Percentiles rank a stretch among this genome's conserved stretches.
phyloP scores from a whole-genome alignment of 2,797 vertebrate genomes.

The Gouania willdenowi region DNA sequence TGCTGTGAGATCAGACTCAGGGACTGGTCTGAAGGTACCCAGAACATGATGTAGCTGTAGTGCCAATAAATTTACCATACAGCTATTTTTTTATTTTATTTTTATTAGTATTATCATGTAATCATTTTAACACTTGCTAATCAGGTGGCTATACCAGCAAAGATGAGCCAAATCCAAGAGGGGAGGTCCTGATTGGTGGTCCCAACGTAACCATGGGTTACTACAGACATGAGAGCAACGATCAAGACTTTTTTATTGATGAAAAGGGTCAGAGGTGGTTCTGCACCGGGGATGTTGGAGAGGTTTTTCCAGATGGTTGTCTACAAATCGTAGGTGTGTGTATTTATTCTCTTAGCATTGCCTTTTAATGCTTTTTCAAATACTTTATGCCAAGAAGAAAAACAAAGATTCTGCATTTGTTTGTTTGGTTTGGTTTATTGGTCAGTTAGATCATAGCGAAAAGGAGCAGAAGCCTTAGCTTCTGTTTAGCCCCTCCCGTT shows the following conservation, averaged over 20 bases:
- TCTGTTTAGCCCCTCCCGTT: too few species aligned
- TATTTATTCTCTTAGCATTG: neutral
- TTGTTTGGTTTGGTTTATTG: too few species aligned
- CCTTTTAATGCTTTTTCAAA: too few species aligned
- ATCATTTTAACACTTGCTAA: neutral
- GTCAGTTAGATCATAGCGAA: too few species aligned
- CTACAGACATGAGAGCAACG: conserved; percentile 80
- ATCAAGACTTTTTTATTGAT: conserved; percentile 85
- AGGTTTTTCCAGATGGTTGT: conserved; percentile 91
- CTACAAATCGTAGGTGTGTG: conserved; percentile 93
- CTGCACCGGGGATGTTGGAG: conserved; percentile 94
- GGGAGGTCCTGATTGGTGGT: conserved; percentile 92
- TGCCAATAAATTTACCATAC: neutral
- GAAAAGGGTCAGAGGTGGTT: conserved; percentile 92
- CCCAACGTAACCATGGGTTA: conserved; percentile 96
- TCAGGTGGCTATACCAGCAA: conserved; percentile 89
- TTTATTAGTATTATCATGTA: neutral
- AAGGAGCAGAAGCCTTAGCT: too few species aligned
- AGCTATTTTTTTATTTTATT: neutral
- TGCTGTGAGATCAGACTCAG: conserved; percentile 92
- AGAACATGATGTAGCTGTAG: neutral
- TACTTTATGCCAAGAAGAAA: neutral
- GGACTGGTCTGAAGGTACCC: conserved; percentile 92
- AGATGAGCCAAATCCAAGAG: conserved; percentile 91
- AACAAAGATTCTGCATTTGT: too few species aligned